Evolutionary conservation across 1,140 invertebrate species (phyloP), one percentile per base, ranked within the genome.

Genomic region (Neuroterus valhalla): DNA sequence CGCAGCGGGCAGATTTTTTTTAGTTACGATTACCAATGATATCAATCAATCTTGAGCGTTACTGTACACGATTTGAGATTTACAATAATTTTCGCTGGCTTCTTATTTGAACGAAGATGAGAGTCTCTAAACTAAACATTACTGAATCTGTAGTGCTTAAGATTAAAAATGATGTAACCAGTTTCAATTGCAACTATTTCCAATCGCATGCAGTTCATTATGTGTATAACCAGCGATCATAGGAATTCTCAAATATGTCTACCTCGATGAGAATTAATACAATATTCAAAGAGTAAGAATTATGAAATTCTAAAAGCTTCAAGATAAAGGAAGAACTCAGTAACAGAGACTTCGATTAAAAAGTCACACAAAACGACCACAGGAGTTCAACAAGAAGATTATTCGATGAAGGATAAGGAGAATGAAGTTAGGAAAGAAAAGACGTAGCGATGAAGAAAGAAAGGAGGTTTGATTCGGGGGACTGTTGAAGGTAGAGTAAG

Each of bases 371-470:
- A 62, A 62, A 62, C 55, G 55, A 62, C 55, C 55, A 26, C 55
- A 62, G 31, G 55, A 62, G 55, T 62, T 62, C 31, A 62, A 62
- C 55, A 62, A 62, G 55, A 62, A 23, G 55, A 62, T 62, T 62
- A 62, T 62, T 62, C 55, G 55, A 62, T 62, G 31, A 15, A 62
- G 55, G 55, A 62, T 62, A 62, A 62, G 55, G n/a, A 62, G 55
- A 62, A 62, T 62, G 23, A 62, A 62, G 55, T 62, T n/a, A 62
- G 43, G 50, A 68, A 74, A 74, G 14, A 42, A 55, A 71, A 71
- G 52, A 62, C 31, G 26, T 42, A 12, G 23, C 5, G 55, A 55
- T 44, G 67, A 67, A 55, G 26, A 72, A 19, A 66, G 15, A 76
- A 55, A 76, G 62, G 48, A 19, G 50, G 68, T 31, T 38, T 72